These are phyloP conservation scores for Siniperca obscura DNA, from an alignment of 2,797 vertebrate species.

Conservation along the genomic window DNA sequence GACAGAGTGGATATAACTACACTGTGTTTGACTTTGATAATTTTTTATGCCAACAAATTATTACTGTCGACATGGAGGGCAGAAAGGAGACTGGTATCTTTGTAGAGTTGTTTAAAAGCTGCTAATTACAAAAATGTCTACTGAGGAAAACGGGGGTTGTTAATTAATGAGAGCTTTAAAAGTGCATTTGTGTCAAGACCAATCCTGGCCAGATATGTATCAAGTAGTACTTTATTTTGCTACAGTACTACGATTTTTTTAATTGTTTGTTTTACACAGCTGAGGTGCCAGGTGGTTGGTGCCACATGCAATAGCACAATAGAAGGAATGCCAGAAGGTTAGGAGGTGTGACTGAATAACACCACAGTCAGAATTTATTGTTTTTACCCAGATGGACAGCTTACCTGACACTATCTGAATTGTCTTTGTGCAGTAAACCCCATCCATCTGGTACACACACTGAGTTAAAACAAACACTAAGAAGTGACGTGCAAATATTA, in stretches of 20 bases:
- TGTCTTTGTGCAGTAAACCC: conserved; percentile 60
- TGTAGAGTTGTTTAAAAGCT: conserved; percentile 44
- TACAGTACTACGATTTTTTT: neutral
- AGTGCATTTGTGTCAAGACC: conserved; percentile 24
- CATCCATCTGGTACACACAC: conserved; percentile 63
- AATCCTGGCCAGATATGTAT: conserved; percentile 30
- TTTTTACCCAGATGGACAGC: conserved; percentile 44
- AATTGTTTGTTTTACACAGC: conserved; percentile 50
- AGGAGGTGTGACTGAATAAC: conserved; percentile 40
- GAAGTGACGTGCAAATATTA: conserved; percentile 60
- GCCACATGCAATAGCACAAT: conserved; percentile 28
- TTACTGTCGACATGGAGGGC: conserved; percentile 22
- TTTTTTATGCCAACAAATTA: conserved; percentile 53
- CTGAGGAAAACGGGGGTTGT: conserved; percentile 20
- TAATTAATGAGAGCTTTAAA: conserved; percentile 42
- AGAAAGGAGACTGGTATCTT: conserved; percentile 37
- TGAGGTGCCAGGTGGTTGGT: conserved; percentile 52
- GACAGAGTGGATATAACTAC: conserved; percentile 30
- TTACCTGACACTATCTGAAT: conserved; percentile 57
- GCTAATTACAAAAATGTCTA: conserved; percentile 50
- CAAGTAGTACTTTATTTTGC: conserved; percentile 9
- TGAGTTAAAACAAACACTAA: conserved; percentile 64
- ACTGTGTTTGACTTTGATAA: conserved; percentile 38
- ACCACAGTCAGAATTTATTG: conserved; percentile 26
- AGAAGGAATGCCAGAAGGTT: conserved; percentile 35